A percentile compares a stretch with the other conserved stretches of the same genome.
Evolutionary conservation across 2,113 vertebrate species (phyloP).

Genomic region (Hydropotes inermis): DNA sequence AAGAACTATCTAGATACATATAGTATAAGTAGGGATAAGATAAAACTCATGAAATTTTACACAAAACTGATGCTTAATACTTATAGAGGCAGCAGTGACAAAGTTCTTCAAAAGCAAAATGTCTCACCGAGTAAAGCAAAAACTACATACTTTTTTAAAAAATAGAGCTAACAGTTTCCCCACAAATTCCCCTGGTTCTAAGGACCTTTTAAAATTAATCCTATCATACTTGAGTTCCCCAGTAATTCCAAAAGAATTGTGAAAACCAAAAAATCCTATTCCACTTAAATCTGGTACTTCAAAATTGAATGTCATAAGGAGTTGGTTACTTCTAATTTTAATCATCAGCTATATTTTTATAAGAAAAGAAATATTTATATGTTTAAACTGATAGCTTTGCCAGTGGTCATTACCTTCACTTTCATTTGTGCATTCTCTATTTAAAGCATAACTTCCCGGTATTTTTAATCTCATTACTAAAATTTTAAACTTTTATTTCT

Average conservation of each 20-base stretch:
- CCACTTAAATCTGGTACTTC: slow-evolving; percentile 12
- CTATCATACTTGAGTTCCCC: neutral
- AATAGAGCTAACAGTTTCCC: neutral
- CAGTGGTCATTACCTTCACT: neutral
- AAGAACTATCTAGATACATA: neutral
- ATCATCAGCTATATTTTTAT: neutral
- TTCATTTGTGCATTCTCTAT: neutral
- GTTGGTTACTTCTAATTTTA: neutral
- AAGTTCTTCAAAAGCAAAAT: neutral
- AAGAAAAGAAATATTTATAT: neutral
- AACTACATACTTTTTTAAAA: neutral
- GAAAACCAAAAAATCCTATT: neutral
- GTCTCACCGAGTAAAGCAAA: neutral
- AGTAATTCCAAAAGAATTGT: neutral
- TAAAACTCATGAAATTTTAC: neutral
- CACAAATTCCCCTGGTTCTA: neutral
- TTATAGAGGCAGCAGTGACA: neutral
- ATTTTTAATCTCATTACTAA: neutral
- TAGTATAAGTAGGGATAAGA: neutral
- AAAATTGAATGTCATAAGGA: neutral
- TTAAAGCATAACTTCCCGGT: slow-evolving; percentile 10
- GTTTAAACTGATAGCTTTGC: neutral
- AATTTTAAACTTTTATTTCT: neutral
- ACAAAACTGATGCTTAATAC: neutral
- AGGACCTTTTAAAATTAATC: neutral